Percentiles rank a stretch among this genome's conserved stretches.
These are phyloP conservation scores for Drosophila kepulauana DNA, from an alignment of 1,140 invertebrate genomes.

Conservation along the genomic window DNA sequence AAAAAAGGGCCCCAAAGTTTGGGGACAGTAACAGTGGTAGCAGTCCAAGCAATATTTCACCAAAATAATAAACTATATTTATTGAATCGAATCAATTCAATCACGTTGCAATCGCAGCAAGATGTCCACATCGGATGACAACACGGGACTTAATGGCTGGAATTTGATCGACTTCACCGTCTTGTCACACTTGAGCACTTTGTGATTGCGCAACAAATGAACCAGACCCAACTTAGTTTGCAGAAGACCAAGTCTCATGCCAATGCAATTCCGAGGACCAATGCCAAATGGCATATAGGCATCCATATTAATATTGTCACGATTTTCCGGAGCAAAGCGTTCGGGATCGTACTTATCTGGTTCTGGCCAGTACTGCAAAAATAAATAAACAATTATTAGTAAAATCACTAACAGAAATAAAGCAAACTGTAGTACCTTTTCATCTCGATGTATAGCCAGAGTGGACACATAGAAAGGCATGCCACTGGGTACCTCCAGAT, in stretches of 20 bases:
- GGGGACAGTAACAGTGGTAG: constrained; percentile 38
- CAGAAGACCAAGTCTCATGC: constrained; percentile 84
- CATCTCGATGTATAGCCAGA: constrained; percentile 62
- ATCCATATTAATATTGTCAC: constrained; percentile 86
- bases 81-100: background rate
- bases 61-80: background rate
- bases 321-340: constrained; percentile 86
- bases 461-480: constrained; percentile 65
- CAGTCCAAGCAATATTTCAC: background rate
- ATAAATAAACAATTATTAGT: background rate
- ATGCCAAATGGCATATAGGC: constrained; percentile 89
- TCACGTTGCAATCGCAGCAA: constrained; percentile 34
- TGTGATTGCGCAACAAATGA: constrained; percentile 62
- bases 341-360: constrained; percentile 89
- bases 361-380: constrained; percentile 87
- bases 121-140: constrained; percentile 42
- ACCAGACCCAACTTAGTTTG: constrained; percentile 66
- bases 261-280: constrained; percentile 91
- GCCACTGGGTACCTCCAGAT: constrained; percentile 58
- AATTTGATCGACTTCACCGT: constrained; percentile 41
- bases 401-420: no score
- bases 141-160: background rate
- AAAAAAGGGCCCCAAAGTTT: background rate
- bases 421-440: constrained; percentile 32
- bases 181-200: constrained; percentile 46